These are phyloP conservation scores for Astreopora myriophthalma DNA, from an alignment of 64 coral and sea anemone species.

Conservation along the genomic window DNA sequence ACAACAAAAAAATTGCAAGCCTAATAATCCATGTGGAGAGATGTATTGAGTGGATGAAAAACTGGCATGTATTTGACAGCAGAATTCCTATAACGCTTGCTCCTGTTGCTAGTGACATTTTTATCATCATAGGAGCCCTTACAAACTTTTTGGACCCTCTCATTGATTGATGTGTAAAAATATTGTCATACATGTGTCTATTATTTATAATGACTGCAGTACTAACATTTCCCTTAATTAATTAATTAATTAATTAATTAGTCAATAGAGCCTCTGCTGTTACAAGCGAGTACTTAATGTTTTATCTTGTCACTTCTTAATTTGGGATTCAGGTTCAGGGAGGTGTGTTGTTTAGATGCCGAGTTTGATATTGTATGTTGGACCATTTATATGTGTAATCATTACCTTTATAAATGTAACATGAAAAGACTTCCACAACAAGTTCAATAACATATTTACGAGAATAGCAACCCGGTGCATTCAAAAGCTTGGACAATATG, in stretches of 20 bases:
- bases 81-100: constrained; percentile 21
- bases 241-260: too few relatives aligned
- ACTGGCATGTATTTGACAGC: constrained; percentile 55
- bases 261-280: too few relatives aligned
- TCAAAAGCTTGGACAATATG: too few relatives aligned
- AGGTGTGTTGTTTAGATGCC: too few relatives aligned
- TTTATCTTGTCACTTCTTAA: neutral
- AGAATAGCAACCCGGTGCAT: neutral
- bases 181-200: too few relatives aligned
- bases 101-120: constrained; percentile 35
- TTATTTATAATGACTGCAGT: neutral
- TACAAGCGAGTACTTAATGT: too few relatives aligned
- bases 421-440: neutral
- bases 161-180: constrained; percentile 52
- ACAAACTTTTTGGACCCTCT: constrained; percentile 8
- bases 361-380: too few relatives aligned
- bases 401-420: neutral
- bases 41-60: constrained; percentile 30
- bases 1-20: constrained; percentile 69
- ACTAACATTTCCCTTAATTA: neutral
- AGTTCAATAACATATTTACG: neutral
- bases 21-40: constrained; percentile 45
- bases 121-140: constrained; percentile 16
- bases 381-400: neutral
- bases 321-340: too few relatives aligned